Base-by-base conservation (phyloP, 2,888 invertebrate species). In the Apamea anceps region DNA sequence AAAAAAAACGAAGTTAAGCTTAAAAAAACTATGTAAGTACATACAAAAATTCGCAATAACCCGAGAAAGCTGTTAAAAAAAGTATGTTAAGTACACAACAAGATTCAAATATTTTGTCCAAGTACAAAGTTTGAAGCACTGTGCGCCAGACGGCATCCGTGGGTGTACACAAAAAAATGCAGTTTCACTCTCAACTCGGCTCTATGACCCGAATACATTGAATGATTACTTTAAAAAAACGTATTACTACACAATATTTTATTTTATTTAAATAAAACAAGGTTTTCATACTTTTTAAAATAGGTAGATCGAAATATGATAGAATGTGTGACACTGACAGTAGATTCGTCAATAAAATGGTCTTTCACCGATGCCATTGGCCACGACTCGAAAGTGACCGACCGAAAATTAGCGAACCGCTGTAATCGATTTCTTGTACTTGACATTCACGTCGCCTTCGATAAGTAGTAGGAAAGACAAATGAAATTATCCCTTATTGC, bases 381-480 rank as follows among this genome's bases (percentile, higher is more conserved):
- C 92, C 94, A 91, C 90, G 82, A 87, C 91, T 94, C 85, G 96
- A 96, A 96, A 96, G 96, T 95, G 92, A 92, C 90, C 94, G 92
- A 92, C 90, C 94, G 91, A 94, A 95, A 94, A 95, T 94, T 92
- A 80, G 91, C 91, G 85, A 92, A 85, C 89, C 86, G 92, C 87
- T 91, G 87, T 93, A 94, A 96, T 95, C 95, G 94, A 96, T 96
- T 96, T 96, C 95, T 94, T 95, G 95, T 95, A 95, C 95, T 96
- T 96, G 96, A 96, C 95, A 96, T 96, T 96, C 96, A 93, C 90
- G 89, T 80, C 92, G 89, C 79, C 76, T 89, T 89, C 85, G 79
- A 79, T 84, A 85, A 80, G 77, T 77, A 75, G 28, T 42, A 54
- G 66, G 72, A 80, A 83, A 78, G 77, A 72, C 87, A 90, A 85